A percentile compares a stretch with the other conserved stretches of the same genome.
Conservation (phyloP, 2,797 vertebrate species). For the Echiichthys vipera region DNA sequence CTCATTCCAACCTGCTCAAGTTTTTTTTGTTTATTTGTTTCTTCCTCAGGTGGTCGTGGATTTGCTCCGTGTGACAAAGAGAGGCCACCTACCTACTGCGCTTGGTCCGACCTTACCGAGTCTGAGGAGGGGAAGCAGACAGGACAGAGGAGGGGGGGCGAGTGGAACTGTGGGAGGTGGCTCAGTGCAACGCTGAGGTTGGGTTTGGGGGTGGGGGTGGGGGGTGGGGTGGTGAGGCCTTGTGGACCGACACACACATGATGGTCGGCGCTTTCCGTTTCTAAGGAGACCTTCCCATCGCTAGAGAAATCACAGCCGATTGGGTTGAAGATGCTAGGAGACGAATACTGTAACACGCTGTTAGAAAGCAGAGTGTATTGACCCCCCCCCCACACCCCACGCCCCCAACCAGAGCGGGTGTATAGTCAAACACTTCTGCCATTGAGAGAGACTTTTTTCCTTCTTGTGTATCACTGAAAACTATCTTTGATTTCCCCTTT, state of each 20-base stretch:
- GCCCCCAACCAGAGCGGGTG: slow-evolving; percentile 48
- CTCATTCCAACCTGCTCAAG: slow-evolving; percentile 31
- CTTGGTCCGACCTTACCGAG: slow-evolving; percentile 82
- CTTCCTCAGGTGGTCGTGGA: slow-evolving; percentile 51
- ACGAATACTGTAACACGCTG: slow-evolving; percentile 83
- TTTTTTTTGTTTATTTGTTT: too few species aligned
- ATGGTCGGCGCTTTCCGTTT: slow-evolving; percentile 62
- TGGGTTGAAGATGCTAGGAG: slow-evolving; percentile 65
- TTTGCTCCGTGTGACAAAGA: slow-evolving; percentile 79
- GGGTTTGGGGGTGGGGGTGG: slow-evolving; percentile 18
- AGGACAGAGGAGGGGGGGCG: slow-evolving; percentile 67
- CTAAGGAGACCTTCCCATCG: slow-evolving; percentile 65
- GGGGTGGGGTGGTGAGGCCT: too few species aligned
- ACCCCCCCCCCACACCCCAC: slow-evolving; percentile 43
- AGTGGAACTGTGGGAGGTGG: slow-evolving; percentile 56
- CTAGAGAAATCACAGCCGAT: slow-evolving; percentile 48
- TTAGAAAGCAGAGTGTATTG: slow-evolving; percentile 84
- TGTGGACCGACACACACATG: slow-evolving; percentile 36
- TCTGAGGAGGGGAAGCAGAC: slow-evolving; percentile 69
- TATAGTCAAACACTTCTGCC: slow-evolving; percentile 57
- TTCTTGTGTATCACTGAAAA: neutral
- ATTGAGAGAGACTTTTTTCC: slow-evolving; percentile 4
- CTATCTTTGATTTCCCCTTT: too few species aligned
- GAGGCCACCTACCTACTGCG: slow-evolving; percentile 84
- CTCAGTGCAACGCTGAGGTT: slow-evolving; percentile 54